Evolutionary conservation across 2,888 invertebrate genomes (phyloP).

Genomic region (Rhabditoides inermis): DNA sequence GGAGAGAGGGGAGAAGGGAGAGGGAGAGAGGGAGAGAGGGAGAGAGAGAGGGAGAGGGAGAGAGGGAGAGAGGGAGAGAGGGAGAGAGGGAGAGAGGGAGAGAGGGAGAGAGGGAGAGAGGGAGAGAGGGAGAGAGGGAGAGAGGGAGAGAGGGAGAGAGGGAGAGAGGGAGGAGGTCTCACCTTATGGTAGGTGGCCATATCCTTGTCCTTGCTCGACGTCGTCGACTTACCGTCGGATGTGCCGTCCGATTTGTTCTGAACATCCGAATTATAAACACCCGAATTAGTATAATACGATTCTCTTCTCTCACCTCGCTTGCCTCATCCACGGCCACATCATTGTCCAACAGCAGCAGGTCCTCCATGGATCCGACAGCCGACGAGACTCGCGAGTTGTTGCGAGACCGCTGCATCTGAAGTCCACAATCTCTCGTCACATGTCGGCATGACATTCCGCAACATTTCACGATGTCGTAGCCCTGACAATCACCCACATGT

Average conservation of each 20-base stretch:
- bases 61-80: not conserved
- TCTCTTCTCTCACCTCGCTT: not conserved
- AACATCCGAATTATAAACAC: not conserved
- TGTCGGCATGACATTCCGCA: not conserved
- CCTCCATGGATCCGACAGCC: conserved; percentile 29
- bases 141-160: not conserved
- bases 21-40: not conserved
- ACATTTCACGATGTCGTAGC: not conserved
- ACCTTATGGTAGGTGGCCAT: not conserved
- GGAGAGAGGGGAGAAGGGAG: not conserved
- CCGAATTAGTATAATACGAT: too few species aligned
- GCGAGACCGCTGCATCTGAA: conserved; percentile 30
- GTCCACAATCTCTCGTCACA: not conserved
- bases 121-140: not conserved
- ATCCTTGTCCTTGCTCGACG: too few species aligned
- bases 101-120: not conserved
- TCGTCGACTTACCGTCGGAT: too few species aligned
- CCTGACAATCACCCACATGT: conserved; percentile 18
- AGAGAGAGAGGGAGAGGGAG: not conserved
- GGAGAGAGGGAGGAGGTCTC: not conserved
- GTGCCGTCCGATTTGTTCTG: too few species aligned
- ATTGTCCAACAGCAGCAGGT: conserved; percentile 23
- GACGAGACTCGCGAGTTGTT: conserved; percentile 34
- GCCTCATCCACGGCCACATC: conserved; percentile 21
- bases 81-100: not conserved